Base-by-base conservation (phyloP, 1,140 invertebrate genomes). In the Orius insidiosus region DNA sequence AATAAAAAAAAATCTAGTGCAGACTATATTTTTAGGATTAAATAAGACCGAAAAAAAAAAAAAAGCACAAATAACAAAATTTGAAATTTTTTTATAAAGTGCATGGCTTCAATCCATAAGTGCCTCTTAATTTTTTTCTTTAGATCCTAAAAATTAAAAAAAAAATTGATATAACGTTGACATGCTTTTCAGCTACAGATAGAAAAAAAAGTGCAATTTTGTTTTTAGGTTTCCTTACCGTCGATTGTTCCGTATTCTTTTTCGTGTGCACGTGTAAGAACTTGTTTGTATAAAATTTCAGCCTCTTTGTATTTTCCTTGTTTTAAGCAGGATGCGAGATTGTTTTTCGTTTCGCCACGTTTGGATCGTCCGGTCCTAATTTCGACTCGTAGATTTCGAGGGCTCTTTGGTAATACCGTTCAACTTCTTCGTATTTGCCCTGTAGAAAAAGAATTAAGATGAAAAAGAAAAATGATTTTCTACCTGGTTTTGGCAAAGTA, bases 271-370 rank as follows among this genome's bases (percentile, higher is more conserved):
- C 93, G 71, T 13, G 93, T 98, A 48, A 99, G 67, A 38, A 97
- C 85, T 71, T 98, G 92, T 67, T 99, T 98, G 68, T 99, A 99
- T 1, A 99, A 69, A 45, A 86, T 80, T 68, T 98, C 96, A 0
- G 96, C 95, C 65, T 97, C 90, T 59, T 94, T 90, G 68, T 97
- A 99, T 69, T 98, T 98, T 40, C 93, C 92, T 69, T 97, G 90
- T 66, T 98, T 98, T 52, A 98, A 98, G 61, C 93, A 96, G 1
- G 93, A 96, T 6, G 94, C 93, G 55, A 99, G 68, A 65, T 99
- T 98, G 64, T 99, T 99, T 70, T 98, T 98, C 7, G 95, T 98
- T 68, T 99, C 45, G 92, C 93, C 1, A 99, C 95, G 67, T 98
- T 98, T 10, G 92, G 87, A 71, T 99, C 95, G 64, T 98, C 94